phyloP scores from a whole-genome alignment of 2,797 vertebrate species.

The Sebastolobus altivelis region DNA sequence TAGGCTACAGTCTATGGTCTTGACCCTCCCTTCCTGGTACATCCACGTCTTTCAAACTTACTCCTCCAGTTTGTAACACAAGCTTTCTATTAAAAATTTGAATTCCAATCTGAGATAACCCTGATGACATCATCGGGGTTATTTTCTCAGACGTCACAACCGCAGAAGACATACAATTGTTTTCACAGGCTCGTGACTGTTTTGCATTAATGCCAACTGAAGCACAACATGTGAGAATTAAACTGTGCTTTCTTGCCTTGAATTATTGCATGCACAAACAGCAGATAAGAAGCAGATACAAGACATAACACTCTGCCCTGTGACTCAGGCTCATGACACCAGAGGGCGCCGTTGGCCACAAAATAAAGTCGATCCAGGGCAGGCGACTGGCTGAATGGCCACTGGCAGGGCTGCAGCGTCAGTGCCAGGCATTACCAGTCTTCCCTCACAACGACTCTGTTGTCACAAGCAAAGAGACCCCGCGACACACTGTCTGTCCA shows the following conservation, averaged over 20 bases:
- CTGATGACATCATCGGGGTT: background rate
- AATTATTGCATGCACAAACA: background rate
- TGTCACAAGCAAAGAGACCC: conserved; percentile 61
- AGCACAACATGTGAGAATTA: background rate
- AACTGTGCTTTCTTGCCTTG: background rate
- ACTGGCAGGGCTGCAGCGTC: conserved; percentile 34
- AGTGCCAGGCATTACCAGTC: conserved; percentile 79
- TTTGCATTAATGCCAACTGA: background rate
- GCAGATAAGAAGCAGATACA: background rate
- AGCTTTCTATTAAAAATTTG: background rate
- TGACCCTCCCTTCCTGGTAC: background rate
- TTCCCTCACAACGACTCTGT: conserved; percentile 66
- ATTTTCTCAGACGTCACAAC: background rate
- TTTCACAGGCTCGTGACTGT: background rate
- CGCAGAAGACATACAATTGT: background rate
- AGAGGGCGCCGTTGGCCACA: conserved; percentile 51
- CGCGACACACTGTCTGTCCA: conserved; percentile 34
- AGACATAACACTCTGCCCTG: background rate
- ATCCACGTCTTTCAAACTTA: background rate
- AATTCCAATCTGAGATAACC: background rate
- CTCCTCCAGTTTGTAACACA: background rate
- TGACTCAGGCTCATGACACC: conserved; percentile 27
- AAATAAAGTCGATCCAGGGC: background rate
- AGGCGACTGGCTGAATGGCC: background rate
- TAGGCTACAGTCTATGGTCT: too few species aligned